Conservation (phyloP, 2,797 vertebrate species). For the Lacerta bilineata region DNA sequence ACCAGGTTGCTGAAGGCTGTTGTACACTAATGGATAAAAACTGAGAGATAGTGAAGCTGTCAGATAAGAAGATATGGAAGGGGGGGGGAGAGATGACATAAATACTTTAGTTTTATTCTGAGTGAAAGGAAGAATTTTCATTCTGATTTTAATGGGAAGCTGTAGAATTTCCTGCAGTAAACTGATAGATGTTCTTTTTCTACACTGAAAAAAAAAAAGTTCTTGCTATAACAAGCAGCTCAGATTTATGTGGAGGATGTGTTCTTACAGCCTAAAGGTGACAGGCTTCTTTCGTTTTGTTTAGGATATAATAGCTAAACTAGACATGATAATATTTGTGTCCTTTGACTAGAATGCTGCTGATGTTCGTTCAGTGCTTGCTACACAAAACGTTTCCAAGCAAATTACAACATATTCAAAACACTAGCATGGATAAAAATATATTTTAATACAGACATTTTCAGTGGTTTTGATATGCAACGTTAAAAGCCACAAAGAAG, state of each 20-base stretch:
- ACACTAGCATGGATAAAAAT: too few species aligned
- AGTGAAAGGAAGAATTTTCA: background rate
- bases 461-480: too few species aligned
- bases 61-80: background rate
- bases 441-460: too few species aligned
- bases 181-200: background rate
- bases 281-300: conserved; percentile 59
- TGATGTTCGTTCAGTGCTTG: too few species aligned
- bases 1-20: background rate
- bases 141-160: background rate
- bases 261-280: conserved; percentile 16
- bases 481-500: too few species aligned
- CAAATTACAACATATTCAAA: too few species aligned
- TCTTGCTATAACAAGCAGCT: conserved; percentile 51
- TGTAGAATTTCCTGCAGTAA: background rate
- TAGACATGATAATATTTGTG: background rate
- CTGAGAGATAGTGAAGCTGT: background rate
- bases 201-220: background rate
- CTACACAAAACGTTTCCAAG: too few species aligned
- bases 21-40: background rate
- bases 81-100: background rate
- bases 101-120: background rate
- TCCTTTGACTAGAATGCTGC: background rate
- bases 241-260: conserved; percentile 8
- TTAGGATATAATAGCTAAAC: conserved; percentile 43